A percentile compares a stretch with the other conserved stretches of the same genome.
phyloP scores from a whole-genome alignment of 2,888 invertebrate species.

The Petrolisthes manimaculis region DNA sequence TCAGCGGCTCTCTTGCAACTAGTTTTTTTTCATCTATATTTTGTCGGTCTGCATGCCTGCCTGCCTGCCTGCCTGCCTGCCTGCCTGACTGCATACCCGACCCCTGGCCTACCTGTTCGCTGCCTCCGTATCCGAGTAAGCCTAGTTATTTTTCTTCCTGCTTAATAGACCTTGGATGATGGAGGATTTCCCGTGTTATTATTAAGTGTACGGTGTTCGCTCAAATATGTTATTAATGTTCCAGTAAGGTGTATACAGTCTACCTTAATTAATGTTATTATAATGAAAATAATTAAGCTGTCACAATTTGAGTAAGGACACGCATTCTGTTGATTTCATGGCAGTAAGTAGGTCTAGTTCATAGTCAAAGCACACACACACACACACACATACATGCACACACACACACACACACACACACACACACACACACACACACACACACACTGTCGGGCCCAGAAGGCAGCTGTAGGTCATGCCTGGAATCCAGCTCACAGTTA shows the following conservation, averaged over 20 bases:
- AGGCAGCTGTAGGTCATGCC: too few species aligned
- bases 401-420: conserved; percentile 14
- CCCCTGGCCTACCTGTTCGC: neutral
- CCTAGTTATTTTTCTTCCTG: too few species aligned
- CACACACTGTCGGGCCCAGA: neutral
- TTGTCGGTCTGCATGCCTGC: neutral
- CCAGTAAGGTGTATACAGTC: too few species aligned
- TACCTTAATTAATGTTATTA: too few species aligned
- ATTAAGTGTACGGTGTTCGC: too few species aligned
- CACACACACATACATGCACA: conserved; percentile 8
- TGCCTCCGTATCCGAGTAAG: neutral
- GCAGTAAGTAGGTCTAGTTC: neutral
- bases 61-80: conserved; percentile 3
- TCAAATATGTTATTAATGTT: too few species aligned
- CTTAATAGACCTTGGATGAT: too few species aligned
- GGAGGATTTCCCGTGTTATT: conserved; percentile 5
- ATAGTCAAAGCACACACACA: neutral
- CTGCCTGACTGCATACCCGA: neutral
- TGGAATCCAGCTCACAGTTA: too few species aligned
- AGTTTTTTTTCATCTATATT: neutral
- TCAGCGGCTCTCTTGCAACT: conserved; percentile 6
- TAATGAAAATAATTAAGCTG: too few species aligned
- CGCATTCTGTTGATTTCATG: too few species aligned
- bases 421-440: neutral
- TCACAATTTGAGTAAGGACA: too few species aligned